These are phyloP conservation scores for Whitmania pigra DNA, from an alignment of 1,140 invertebrate genomes.

Conservation along the genomic window DNA sequence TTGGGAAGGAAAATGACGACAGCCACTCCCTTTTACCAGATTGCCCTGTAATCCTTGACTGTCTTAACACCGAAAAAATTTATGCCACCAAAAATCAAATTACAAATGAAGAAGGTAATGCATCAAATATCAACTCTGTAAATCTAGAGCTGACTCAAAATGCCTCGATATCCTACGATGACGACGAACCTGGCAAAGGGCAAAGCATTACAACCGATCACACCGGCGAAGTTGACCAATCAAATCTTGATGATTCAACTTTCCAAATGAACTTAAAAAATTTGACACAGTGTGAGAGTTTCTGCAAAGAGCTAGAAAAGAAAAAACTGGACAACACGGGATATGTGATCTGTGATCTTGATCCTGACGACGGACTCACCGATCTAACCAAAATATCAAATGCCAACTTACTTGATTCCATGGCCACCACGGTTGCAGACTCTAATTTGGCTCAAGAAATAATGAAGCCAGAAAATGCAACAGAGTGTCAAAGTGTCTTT, in stretches of 20 bases:
- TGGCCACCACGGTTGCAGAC: neutral
- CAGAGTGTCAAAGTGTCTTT: neutral
- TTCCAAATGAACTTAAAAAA: conserved; percentile 7
- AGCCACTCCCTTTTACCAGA: neutral
- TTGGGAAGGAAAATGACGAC: neutral
- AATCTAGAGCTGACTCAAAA: neutral
- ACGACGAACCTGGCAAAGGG: neutral
- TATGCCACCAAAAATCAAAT: neutral
- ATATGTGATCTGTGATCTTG: conserved; percentile 1
- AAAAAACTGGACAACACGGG: neutral
- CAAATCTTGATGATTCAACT: conserved; percentile 2
- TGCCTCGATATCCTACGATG: neutral
- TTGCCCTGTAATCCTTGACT: neutral
- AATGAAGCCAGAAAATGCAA: neutral
- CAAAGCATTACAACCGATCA: neutral
- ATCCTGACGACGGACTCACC: neutral
- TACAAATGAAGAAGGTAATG: neutral
- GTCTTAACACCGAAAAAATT: neutral
- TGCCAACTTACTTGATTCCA: neutral
- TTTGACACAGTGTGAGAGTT: neutral
- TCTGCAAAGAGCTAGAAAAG: neutral
- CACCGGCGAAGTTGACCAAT: neutral
- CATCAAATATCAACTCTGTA: neutral
- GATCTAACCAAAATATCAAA: neutral
- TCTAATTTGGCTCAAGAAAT: neutral